These are phyloP conservation scores for Siniperca knerii DNA, from an alignment of 2,113 vertebrate genomes.

Conservation along the genomic window DNA sequence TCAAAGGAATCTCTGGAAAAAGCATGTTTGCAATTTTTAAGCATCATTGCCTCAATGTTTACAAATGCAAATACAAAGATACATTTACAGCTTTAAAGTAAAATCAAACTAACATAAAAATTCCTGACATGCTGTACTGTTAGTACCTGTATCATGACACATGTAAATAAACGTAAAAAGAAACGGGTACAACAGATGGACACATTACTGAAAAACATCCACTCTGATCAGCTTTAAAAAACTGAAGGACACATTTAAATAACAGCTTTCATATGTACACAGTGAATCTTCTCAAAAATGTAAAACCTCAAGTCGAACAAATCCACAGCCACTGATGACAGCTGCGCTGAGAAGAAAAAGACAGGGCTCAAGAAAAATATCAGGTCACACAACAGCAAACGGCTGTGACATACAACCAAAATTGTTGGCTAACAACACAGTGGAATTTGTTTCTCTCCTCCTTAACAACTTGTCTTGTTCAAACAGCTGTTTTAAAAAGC, in stretches of 20 bases:
- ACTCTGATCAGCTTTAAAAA: slow-evolving; percentile 22
- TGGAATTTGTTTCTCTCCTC: slow-evolving; percentile 41
- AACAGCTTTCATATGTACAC: slow-evolving; percentile 57
- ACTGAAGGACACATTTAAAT: slow-evolving; percentile 48
- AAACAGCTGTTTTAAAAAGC: background rate
- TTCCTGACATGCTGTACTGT: slow-evolving; percentile 38
- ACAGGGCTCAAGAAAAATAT: slow-evolving; percentile 45
- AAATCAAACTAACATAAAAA: slow-evolving; percentile 30
- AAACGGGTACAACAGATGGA: slow-evolving; percentile 16
- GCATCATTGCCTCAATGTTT: background rate
- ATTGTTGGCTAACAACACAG: slow-evolving; percentile 42
- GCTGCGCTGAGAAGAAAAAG: slow-evolving; percentile 21
- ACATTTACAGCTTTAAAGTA: slow-evolving; percentile 27
- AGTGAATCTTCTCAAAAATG: background rate
- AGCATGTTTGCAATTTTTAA: background rate
- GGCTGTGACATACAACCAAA: slow-evolving; percentile 33
- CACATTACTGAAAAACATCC: background rate
- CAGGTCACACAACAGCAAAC: slow-evolving; percentile 37
- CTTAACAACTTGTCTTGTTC: slow-evolving; percentile 22
- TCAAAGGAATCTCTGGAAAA: background rate
- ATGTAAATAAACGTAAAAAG: slow-evolving; percentile 20
- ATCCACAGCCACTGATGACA: slow-evolving; percentile 10
- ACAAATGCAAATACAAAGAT: background rate
- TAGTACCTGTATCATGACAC: slow-evolving; percentile 63
- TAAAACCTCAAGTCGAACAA: slow-evolving; percentile 21